Conservation (phyloP, 2,797 vertebrate species). For the Discoglossus pictus region DNA sequence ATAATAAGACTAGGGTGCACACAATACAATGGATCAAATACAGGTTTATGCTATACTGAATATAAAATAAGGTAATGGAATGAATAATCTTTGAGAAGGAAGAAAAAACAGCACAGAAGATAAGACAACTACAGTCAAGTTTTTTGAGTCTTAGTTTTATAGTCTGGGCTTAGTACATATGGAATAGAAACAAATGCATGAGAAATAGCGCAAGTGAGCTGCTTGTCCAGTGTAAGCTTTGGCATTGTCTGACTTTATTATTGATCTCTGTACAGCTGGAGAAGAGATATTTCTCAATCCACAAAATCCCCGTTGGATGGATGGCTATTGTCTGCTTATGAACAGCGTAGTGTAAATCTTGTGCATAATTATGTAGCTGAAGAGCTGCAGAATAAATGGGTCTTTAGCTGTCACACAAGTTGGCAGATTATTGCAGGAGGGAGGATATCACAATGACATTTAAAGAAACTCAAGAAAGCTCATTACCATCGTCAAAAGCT, state of each 20-base stretch:
- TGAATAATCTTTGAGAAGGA: not conserved
- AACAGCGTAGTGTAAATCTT: constrained; percentile 50
- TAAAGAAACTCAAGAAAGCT: constrained; percentile 33
- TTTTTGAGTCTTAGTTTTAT: not conserved
- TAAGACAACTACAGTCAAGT: too few relatives aligned
- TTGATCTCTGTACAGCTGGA: constrained; percentile 34
- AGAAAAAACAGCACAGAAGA: not conserved
- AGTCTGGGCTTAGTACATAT: not conserved
- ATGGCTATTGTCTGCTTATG: constrained; percentile 45
- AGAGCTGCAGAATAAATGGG: constrained; percentile 45
- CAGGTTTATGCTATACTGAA: too few relatives aligned
- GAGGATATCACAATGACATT: constrained; percentile 45
- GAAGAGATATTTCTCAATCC: constrained; percentile 27
- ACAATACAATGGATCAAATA: too few relatives aligned
- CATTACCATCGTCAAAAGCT: constrained; percentile 2
- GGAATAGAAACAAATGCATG: not conserved
- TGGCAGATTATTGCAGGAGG: constrained; percentile 45
- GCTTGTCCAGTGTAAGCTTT: constrained; percentile 16
- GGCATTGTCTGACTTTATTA: constrained; percentile 17
- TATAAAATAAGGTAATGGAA: too few relatives aligned
- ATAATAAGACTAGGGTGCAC: too few relatives aligned
- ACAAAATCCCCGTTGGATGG: constrained; percentile 46
- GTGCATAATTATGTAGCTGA: constrained; percentile 54
- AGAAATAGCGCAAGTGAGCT: not conserved
- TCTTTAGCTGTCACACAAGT: constrained; percentile 48